Base-by-base conservation (phyloP, 1,140 invertebrate genomes). In the Agrypnia vestita region DNA sequence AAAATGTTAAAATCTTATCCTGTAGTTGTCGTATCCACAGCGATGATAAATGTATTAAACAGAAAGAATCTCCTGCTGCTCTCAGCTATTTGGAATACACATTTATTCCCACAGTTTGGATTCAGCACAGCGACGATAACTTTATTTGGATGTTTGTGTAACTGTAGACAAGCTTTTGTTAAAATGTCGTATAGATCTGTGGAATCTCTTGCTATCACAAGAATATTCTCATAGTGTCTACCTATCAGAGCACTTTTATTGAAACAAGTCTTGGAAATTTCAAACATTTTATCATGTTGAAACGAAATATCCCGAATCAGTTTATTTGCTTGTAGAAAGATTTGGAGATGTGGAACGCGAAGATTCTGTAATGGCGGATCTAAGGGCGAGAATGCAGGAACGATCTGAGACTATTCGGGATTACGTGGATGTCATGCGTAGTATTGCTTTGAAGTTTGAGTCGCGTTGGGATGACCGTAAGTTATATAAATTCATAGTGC, bases 111-210 rank as follows among this genome's bases (percentile, higher is more conserved):
- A 17, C 56, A 61, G 19, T 21, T 19, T 56, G 19, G 6, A 43
- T 55, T 55, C 43, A 56, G 13, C n/a, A 56, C 49, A 7, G 10
- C 71, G 53, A 73, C n/a, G 13, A 73, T 21, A 13, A 73, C 71
- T 13, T 44, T 73, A 1, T 73, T 44, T 3, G 49, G 71, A 35
- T 73, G 71, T n/a, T 55, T 73, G 8, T 56, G 51, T 6, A 55
- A 46, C 21, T 55, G 51, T 0, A 53, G 0, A 73, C 71, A 73
- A 53, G 71, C 15, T 9, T 53, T 53, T 15, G 53, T 73, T 12
- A 73, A 35, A n/a, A 73, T 19, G 35, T 43, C 19, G 0, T 21
- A 73, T n/a, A 73, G 21, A 15, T 73, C 71, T 6, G 12, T 11
- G 17, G 43, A 46, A 19, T 71, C 49, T 13, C 21, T 51, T 3